A percentile compares a stretch with the other conserved stretches of the same genome.
Conservation (phyloP, 2,113 vertebrate genomes). For the Lota lota region DNA sequence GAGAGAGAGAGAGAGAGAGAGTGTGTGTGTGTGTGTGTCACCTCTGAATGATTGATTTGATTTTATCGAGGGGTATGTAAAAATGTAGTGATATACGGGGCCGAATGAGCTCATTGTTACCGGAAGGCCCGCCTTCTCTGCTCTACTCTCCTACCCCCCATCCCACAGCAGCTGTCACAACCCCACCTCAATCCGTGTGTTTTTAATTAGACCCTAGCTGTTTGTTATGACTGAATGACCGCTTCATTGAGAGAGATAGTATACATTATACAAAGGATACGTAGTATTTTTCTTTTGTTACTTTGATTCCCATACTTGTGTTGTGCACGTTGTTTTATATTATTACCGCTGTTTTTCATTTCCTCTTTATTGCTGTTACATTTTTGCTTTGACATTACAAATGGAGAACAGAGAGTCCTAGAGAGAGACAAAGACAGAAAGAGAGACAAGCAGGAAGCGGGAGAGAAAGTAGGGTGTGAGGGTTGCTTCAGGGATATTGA, state of each 20-base stretch:
- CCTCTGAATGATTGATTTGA: slow-evolving; percentile 25
- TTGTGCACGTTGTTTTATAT: slow-evolving; percentile 15
- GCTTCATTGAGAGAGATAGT: slow-evolving; percentile 51
- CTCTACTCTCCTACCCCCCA: background rate
- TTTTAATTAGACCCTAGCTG: slow-evolving; percentile 57
- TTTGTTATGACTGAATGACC: slow-evolving; percentile 53
- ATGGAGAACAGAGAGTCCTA: too few species aligned
- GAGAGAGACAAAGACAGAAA: slow-evolving; percentile 26
- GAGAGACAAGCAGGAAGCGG: background rate
- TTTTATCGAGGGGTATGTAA: slow-evolving; percentile 8
- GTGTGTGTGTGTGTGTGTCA: background rate
- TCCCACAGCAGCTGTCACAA: slow-evolving; percentile 40
- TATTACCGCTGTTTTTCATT: too few species aligned
- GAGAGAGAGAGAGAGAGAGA: too few species aligned
- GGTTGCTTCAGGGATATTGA: slow-evolving; percentile 57
- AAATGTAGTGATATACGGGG: slow-evolving; percentile 30
- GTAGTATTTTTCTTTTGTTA: too few species aligned
- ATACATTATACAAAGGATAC: too few species aligned
- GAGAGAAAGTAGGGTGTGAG: slow-evolving; percentile 29
- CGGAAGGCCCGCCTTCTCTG: background rate
- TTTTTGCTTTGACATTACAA: too few species aligned
- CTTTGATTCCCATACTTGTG: too few species aligned
- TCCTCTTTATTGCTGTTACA: too few species aligned
- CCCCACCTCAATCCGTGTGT: slow-evolving; percentile 36
- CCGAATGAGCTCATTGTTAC: slow-evolving; percentile 37